These are phyloP conservation scores for Gymnocypris eckloni DNA, from an alignment of 2,797 vertebrate species.

Conservation along the genomic window DNA sequence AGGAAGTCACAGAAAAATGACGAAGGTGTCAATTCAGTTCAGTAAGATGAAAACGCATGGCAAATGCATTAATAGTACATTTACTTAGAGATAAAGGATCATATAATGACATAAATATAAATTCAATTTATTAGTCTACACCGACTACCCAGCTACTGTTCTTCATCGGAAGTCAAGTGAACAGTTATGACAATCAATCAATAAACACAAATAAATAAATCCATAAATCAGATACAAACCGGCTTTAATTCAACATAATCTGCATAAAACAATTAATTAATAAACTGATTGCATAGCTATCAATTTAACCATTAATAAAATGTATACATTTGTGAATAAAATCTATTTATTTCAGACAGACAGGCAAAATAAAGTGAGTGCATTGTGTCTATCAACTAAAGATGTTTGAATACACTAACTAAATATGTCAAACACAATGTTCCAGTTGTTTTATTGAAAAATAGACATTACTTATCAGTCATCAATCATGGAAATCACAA, in stretches of 20 bases:
- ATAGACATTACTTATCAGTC: neutral
- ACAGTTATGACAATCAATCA: neutral
- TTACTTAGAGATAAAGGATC: neutral
- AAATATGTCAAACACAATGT: neutral
- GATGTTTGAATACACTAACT: constrained; percentile 3
- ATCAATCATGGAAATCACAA: constrained; percentile 16
- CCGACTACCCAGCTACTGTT: neutral
- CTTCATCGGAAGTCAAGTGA: neutral
- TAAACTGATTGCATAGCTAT: neutral
- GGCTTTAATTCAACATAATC: neutral
- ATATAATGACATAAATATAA: neutral
- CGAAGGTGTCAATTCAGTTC: constrained; percentile 22
- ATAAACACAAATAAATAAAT: neutral
- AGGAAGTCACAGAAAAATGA: constrained; percentile 8
- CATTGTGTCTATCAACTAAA: neutral
- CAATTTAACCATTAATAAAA: neutral
- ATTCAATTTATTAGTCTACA: neutral
- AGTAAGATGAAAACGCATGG: neutral
- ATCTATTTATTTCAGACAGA: neutral
- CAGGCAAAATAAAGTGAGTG: neutral
- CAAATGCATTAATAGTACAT: constrained; percentile 9
- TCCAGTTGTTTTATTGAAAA: neutral
- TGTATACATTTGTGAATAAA: neutral
- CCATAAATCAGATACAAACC: neutral
- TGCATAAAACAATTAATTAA: neutral